Conservation (phyloP, 2,113 vertebrate genomes). For the Tyrannus savana region DNA sequence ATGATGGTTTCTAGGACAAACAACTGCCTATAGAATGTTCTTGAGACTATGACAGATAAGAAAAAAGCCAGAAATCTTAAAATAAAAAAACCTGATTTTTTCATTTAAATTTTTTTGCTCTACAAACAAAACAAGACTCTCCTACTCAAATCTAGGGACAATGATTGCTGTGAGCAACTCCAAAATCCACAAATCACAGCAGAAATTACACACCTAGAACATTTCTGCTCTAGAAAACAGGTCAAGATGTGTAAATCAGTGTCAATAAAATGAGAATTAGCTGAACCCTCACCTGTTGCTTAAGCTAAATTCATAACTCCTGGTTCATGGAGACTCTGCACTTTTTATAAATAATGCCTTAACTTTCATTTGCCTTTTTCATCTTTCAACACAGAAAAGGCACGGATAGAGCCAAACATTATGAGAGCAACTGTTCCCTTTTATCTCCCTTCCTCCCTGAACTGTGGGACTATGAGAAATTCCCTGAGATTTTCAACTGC, state of each 20-base stretch:
- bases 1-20: constrained; percentile 51
- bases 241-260: not conserved
- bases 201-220: not conserved
- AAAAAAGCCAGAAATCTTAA: not conserved
- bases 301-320: not conserved
- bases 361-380: not conserved
- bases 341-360: not conserved
- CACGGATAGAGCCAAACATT: not conserved
- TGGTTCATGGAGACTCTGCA: fast-evolving
- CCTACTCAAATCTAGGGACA: not conserved
- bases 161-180: not conserved
- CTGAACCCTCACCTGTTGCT: not conserved
- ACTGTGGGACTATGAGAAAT: not conserved
- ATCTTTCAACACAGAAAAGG: not conserved
- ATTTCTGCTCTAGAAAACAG: not conserved
- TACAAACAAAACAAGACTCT: not conserved
- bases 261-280: not conserved
- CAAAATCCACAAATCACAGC: not conserved
- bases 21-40: not conserved
- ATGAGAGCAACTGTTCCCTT: not conserved
- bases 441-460: not conserved
- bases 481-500: not conserved
- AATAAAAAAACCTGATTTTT: not conserved
- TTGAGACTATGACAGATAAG: not conserved
- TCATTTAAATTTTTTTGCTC: not conserved